phyloP scores from a whole-genome alignment of 2,888 invertebrate genomes.

The Yponomeuta evonymella region DNA sequence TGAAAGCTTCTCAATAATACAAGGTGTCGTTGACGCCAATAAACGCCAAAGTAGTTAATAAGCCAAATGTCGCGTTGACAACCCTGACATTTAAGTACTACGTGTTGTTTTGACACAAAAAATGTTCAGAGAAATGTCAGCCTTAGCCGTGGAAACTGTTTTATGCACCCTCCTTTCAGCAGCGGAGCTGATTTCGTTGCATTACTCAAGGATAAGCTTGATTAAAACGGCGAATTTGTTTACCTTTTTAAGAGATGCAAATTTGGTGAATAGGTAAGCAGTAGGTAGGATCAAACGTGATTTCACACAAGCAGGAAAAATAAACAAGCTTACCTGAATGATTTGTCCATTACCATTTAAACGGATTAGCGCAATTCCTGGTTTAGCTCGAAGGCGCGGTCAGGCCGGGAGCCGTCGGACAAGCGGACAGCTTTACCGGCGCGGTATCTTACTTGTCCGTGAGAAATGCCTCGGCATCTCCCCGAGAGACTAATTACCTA shows the following conservation, averaged over 20 bases:
- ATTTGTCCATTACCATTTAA: background rate
- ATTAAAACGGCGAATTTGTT: conserved; percentile 6
- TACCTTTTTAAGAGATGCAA: background rate
- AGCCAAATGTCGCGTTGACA: background rate
- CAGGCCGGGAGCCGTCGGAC: background rate
- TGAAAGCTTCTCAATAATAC: background rate
- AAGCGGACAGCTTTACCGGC: conserved; percentile 5
- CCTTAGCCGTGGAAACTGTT: background rate
- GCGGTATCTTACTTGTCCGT: conserved; percentile 12
- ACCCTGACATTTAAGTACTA: background rate
- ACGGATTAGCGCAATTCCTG: background rate
- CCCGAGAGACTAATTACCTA: conserved; percentile 17
- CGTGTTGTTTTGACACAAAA: background rate
- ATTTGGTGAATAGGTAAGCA: background rate
- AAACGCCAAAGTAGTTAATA: no score
- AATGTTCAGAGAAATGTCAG: background rate
- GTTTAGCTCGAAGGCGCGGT: background rate
- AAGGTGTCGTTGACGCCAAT: background rate
- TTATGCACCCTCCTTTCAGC: conserved; percentile 30
- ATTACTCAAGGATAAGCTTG: conserved; percentile 29
- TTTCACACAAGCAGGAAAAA: background rate
- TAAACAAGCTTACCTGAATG: background rate
- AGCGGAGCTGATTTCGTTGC: conserved; percentile 37
- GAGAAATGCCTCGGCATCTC: conserved; percentile 9
- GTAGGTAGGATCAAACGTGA: background rate